Evolutionary conservation across 2,113 vertebrate species (phyloP).

Genomic region (Ginglymostoma cirratum): DNA sequence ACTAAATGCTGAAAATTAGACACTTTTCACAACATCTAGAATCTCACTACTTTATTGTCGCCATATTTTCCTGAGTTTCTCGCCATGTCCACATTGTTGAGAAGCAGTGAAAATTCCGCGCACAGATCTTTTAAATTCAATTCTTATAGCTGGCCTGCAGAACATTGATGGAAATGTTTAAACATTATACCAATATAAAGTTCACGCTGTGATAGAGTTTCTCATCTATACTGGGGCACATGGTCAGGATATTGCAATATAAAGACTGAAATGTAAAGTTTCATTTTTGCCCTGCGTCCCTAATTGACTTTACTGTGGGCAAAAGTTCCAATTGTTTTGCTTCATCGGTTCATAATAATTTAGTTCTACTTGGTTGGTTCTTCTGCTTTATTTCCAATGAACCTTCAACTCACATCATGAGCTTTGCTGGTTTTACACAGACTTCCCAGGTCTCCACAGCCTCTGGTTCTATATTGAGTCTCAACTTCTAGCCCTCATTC

Average conservation of each 20-base stretch:
- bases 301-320: neutral
- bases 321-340: neutral
- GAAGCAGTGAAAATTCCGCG: no score
- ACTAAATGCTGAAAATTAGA: no score
- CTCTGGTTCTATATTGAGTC: neutral
- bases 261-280: neutral
- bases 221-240: neutral
- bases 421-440: neutral
- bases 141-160: neutral
- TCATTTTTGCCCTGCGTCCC: neutral
- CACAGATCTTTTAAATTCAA: neutral
- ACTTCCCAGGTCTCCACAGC: neutral
- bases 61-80: no score
- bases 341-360: neutral
- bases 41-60: no score
- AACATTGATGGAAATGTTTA: neutral
- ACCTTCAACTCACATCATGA: neutral
- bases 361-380: neutral
- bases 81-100: no score
- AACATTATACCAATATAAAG: neutral
- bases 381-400: neutral
- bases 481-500: neutral
- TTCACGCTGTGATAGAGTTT: neutral
- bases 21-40: no score
- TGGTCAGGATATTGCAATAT: neutral